Evolutionary conservation across 2,888 invertebrate genomes (phyloP).

Genomic region (Hypselothyrea guttata): DNA sequence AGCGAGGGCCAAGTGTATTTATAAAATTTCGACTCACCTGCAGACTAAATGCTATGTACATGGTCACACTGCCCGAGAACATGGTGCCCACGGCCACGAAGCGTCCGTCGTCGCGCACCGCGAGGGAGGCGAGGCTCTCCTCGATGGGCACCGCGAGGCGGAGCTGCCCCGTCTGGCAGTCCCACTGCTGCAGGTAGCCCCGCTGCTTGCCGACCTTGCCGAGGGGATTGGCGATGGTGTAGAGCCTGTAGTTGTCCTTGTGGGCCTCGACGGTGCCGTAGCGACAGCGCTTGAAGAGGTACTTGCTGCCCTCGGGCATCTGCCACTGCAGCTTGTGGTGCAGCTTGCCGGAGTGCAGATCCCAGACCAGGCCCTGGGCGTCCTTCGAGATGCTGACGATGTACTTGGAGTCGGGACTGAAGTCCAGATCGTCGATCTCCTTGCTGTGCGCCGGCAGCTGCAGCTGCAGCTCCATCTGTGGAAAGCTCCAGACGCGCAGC

Average conservation of each 20-base stretch:
- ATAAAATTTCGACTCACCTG: slow-evolving; percentile 84
- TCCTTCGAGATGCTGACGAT: slow-evolving; percentile 94
- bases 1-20: too few relatives aligned
- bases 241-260: slow-evolving; percentile 86
- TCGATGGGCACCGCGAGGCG: slow-evolving; percentile 85
- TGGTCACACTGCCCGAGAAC: slow-evolving; percentile 94
- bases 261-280: slow-evolving; percentile 89
- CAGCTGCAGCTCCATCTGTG: slow-evolving; percentile 87
- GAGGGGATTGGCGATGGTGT: slow-evolving; percentile 91
- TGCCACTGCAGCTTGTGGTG: slow-evolving; percentile 88
- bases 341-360: slow-evolving; percentile 85
- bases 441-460: slow-evolving; percentile 91
- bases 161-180: slow-evolving; percentile 85
- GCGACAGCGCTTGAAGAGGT: slow-evolving; percentile 91
- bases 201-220: slow-evolving; percentile 87
- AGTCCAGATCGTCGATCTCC: slow-evolving; percentile 97
- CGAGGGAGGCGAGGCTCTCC: slow-evolving; percentile 92
- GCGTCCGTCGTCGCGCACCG: slow-evolving; percentile 94
- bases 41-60: slow-evolving; percentile 95
- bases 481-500: slow-evolving; percentile 94
- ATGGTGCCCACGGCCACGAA: slow-evolving; percentile 97
- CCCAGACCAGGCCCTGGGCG: slow-evolving; percentile 92
- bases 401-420: slow-evolving; percentile 90
- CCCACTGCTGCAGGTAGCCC: slow-evolving; percentile 92
- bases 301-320: slow-evolving; percentile 89